Base-by-base conservation (phyloP, 2,888 invertebrate species). In the Torymus aiolomorphi region DNA sequence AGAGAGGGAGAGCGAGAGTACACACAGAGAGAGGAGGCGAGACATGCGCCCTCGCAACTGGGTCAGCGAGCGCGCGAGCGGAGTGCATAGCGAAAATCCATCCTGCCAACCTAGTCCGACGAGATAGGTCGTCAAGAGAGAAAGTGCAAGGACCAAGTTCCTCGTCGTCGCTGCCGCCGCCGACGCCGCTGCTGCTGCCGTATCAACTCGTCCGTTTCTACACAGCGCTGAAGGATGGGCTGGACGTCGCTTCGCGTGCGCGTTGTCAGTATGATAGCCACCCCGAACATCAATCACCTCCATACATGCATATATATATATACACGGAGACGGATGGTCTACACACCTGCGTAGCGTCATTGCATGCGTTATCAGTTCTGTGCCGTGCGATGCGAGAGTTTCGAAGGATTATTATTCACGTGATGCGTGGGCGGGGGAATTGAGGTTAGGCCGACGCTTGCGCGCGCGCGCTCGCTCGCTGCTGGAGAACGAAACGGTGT, bases 191-290 rank as follows among this genome's bases (percentile, higher is more conserved):
- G 83, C 76, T 70, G 67, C 62, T 78, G 78, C 73, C 67, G 66
- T 24, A 65, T 31, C 14, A 52, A 14, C 54, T 62, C 20, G 56
- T 51, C 59, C 42, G 8, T 42, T 42, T 42, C 42, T 10, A 42
- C 31, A 80, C 67, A 31, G 13, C 51, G n/a, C 2, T 16, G 18
- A 83, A 84, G 63, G 83, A 93, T 93, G 93, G 93, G 93, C 85
- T 93, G 93, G 93, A 91, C 92, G 83, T 92, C 92, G 76, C 87
- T 93, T 54, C 91, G 92, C 82, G 90, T 92, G 74, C 92, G 93
- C 87, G 90, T 93, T 91, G 93, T 93, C 91, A 92, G 93, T 91
- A 88, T 82, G 42, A 2, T 16, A 16, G 18, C n/a, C 10, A 18
- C 3, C 31, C 59, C 8, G 8, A 10, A 42, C 42, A 42, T 8